Evolutionary conservation across 2,113 vertebrate species (phyloP), one percentile per base, ranked within the genome.

Genomic region (Capra hircus): DNA sequence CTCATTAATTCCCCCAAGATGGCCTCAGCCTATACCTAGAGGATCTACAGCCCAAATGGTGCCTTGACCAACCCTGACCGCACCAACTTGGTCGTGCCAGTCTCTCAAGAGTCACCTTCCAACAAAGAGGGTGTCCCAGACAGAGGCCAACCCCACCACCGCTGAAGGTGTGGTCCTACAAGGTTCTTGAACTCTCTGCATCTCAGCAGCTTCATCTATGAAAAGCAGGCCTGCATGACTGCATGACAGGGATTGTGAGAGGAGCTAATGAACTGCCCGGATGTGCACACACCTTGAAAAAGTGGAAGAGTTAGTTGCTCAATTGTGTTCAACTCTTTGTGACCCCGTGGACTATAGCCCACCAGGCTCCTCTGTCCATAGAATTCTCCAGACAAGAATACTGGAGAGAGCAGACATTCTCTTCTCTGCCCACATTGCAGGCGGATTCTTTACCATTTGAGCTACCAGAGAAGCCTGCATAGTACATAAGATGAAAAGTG

Each of bases 131-230:
- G 55, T 2, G 2, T 28, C 28, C 83, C 3, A 0, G 16, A 28
- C 6, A 45, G 10, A 67, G 21, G 15, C 45, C 5, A 3, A 4
- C 27, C 19, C 3, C 43, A 10, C 9, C 52, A 1, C 19, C 1
- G 13, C 1, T 1, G 16, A 6, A 11, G 10, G 9, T 1, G 0
- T 2, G 13, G 14, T 5, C 23, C 48, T 28, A 15, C 2, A 0
- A 6, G 5, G 1, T 12, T 16, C n/a, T 59, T 6, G 3, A 19
- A 6, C 19, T n/a, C 53, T 45, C 40, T 17, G 13, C 9, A 23
- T 19, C 67, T 50, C 16, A 4, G n/a, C 5, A 28, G 16, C 13
- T 80, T 16, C 6, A 0, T 30, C n/a, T 25, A 1, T 36, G 25
- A 27, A 14, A n/a, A 52, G 17, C 15, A 1, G 43, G n/a, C 5